Base-by-base conservation (phyloP, 2,797 vertebrate genomes). In the Enteromius trimaculatus region DNA sequence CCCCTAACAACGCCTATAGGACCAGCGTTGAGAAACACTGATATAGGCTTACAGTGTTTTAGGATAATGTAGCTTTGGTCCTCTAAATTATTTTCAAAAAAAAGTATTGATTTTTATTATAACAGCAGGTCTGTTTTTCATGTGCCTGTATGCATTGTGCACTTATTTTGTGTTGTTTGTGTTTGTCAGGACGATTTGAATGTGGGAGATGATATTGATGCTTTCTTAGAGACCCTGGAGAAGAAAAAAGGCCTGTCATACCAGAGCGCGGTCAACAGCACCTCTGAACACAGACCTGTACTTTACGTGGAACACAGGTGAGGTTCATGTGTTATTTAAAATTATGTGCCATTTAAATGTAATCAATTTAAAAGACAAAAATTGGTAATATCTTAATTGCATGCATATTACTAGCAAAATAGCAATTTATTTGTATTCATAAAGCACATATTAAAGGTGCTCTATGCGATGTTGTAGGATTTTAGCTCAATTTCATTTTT, bases 241-340 rank as follows among this genome's bases (percentile, higher is more conserved):
- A 95, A 93, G 37, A 88, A 90, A 39, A 92, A 91, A 6, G 94
- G 93, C 64, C 88, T 92, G n/a, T 89, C 87, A 2, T 88, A 93
- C 77, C 96, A 88, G 89, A 95, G 70, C 86, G 94, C 93, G n/a
- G 88, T 91, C 0, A 91, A 89, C 29, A 71, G 94, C 4, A 89
- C 69, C 0, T 23, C 89, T 0, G 95, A 96, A 84, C 92, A 89
- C 88, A 94, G 94, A 86, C 93, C 96, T 0, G 88, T 96, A 11
- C 92, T 99, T 1, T 95, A 98, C 0, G 95, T 99, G 65, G 97
- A 99, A 86, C 98, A 99, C 93, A 96, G 97, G 98, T 99, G 86
- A 89, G 87, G 51, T 53, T 4, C 42, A 49, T 23, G 10, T 19
- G 7, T 65, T 34, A 37, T n/a, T 1, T 74, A 3, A 8, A 53